Evolutionary conservation across 2,113 vertebrate species (phyloP).

Genomic region (Lophius piscatorius): DNA sequence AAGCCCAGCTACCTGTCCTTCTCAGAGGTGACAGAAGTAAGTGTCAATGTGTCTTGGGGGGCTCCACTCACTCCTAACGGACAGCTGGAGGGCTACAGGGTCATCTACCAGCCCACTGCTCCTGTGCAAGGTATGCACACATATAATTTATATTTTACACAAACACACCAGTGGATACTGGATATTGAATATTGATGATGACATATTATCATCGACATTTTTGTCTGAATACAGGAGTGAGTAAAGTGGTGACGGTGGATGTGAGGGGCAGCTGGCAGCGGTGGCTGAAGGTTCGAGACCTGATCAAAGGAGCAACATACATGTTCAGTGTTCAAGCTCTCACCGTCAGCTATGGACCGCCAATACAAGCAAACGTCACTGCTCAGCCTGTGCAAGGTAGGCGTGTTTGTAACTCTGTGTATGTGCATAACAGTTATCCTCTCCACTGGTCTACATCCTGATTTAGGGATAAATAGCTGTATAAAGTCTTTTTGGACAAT

Average conservation of each 20-base stretch:
- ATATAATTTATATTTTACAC: background rate
- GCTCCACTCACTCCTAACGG: constrained; percentile 88
- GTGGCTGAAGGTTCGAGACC: constrained; percentile 93
- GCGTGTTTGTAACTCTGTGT: constrained; percentile 14
- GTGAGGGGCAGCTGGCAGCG: constrained; percentile 91
- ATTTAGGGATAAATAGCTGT: background rate
- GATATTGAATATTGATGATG: background rate
- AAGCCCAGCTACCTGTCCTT: constrained; percentile 89
- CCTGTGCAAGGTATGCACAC: constrained; percentile 87
- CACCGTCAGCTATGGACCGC: constrained; percentile 89
- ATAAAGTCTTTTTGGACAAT: too few species aligned
- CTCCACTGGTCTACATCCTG: too few species aligned
- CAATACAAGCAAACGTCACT: constrained; percentile 88
- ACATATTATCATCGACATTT: constrained; percentile 12
- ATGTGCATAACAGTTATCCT: background rate
- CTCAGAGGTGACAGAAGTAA: constrained; percentile 91
- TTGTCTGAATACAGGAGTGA: constrained; percentile 83
- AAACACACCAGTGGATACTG: background rate
- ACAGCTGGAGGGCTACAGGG: constrained; percentile 91
- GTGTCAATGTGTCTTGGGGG: constrained; percentile 93
- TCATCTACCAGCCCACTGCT: constrained; percentile 89
- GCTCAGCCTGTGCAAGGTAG: constrained; percentile 90
- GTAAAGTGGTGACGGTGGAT: constrained; percentile 94
- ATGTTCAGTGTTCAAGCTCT: constrained; percentile 89
- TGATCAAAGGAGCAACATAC: constrained; percentile 89